These are phyloP conservation scores for Diarsia rubi DNA, from an alignment of 2,888 invertebrate genomes.

Conservation along the genomic window DNA sequence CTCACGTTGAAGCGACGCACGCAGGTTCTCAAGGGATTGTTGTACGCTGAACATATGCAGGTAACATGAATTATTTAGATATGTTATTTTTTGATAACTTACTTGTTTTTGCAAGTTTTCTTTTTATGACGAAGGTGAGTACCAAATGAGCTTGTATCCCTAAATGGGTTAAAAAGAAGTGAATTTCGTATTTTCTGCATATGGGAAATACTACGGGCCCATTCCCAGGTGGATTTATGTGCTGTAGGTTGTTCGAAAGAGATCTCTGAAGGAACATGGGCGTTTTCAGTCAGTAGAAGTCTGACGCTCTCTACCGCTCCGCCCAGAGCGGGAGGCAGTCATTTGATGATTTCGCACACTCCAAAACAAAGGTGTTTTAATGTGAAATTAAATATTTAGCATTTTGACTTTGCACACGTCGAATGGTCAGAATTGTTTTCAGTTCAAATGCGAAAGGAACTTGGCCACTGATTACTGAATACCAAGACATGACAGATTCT, in stretches of 20 bases:
- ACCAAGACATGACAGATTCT: background rate
- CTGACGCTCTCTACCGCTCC: too few relatives aligned
- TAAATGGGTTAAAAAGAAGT: background rate
- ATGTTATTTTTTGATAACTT: background rate
- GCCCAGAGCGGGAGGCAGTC: too few relatives aligned
- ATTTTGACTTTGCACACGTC: background rate
- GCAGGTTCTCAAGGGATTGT: constrained; percentile 95
- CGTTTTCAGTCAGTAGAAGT: too few relatives aligned
- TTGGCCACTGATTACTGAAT: background rate
- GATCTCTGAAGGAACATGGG: too few relatives aligned
- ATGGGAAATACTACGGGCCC: background rate
- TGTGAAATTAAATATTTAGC: background rate
- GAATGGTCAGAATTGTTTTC: background rate
- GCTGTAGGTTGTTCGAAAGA: too few relatives aligned
- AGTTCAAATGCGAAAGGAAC: background rate
- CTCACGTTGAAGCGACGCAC: constrained; percentile 94
- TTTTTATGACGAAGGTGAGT: background rate
- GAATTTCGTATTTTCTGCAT: background rate
- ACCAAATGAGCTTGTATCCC: background rate
- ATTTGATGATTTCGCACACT: too few relatives aligned
- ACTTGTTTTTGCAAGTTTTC: background rate
- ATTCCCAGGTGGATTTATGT: background rate
- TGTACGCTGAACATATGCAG: constrained; percentile 96
- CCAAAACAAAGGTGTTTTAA: too few relatives aligned
- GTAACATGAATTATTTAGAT: constrained; percentile 77